Evolutionary conservation across 1,140 invertebrate species (phyloP).

Genomic region (Stratiolaelaps scimitus): DNA sequence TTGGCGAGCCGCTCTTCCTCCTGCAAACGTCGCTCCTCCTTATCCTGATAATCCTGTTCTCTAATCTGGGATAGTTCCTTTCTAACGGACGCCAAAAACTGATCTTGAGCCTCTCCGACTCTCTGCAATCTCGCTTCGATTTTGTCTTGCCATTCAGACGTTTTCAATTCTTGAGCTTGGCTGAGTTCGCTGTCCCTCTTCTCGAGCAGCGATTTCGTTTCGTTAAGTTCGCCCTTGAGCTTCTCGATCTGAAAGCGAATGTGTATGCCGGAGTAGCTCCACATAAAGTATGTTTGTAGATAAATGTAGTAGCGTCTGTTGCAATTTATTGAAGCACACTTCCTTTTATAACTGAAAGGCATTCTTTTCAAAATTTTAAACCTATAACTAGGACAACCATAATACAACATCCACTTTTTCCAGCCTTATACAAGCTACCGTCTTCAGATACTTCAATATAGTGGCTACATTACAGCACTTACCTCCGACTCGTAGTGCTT

Average conservation of each 20-base stretch:
- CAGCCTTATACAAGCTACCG: too few relatives aligned
- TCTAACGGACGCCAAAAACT: background rate
- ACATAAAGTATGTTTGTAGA: too few relatives aligned
- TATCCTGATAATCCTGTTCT: background rate
- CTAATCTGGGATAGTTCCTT: background rate
- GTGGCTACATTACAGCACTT: too few relatives aligned
- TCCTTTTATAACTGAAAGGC: too few relatives aligned
- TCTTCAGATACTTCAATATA: too few relatives aligned
- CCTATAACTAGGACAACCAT: too few relatives aligned
- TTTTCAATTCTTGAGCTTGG: slow-evolving; percentile 10
- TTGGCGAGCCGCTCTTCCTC: slow-evolving; percentile 1
- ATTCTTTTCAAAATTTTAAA: too few relatives aligned
- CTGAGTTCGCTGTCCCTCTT: background rate
- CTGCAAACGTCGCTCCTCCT: background rate
- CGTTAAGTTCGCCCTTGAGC: background rate
- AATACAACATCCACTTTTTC: too few relatives aligned
- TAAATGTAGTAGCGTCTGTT: too few relatives aligned
- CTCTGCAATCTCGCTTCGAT: slow-evolving; percentile 11
- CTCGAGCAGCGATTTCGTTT: background rate
- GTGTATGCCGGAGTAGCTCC: too few relatives aligned
- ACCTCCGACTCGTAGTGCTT: too few relatives aligned
- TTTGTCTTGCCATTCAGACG: background rate
- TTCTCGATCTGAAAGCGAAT: slow-evolving; percentile 4
- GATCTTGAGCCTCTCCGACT: background rate
- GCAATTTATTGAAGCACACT: too few relatives aligned